Conservation (phyloP, 2,797 vertebrate genomes). For the Silurus lanzhouensis region DNA sequence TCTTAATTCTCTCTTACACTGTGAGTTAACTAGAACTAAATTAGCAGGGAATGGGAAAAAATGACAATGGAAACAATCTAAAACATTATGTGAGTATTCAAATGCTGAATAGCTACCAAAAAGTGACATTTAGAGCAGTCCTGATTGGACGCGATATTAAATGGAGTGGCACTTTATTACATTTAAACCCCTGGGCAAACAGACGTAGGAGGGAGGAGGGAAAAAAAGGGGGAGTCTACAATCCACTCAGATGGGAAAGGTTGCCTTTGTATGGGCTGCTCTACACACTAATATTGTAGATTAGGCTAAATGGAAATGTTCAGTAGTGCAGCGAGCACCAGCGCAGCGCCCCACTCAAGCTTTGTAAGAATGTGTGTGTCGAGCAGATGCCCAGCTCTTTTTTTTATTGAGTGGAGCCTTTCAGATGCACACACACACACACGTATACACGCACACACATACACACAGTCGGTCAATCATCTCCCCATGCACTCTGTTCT, state of each 20-base stretch:
- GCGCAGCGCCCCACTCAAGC: conserved; percentile 62
- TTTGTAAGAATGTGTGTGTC: conserved; percentile 55
- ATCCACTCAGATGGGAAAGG: conserved; percentile 68
- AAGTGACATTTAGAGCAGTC: conserved; percentile 73
- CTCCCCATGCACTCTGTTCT: conserved; percentile 40
- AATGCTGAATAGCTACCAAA: conserved; percentile 33
- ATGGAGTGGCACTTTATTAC: conserved; percentile 55
- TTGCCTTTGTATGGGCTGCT: conserved; percentile 60
- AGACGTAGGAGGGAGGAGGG: conserved; percentile 23
- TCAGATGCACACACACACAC: conserved; percentile 30
- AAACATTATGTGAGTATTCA: conserved; percentile 30
- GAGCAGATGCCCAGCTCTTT: conserved; percentile 49
- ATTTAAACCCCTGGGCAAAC: conserved; percentile 52
- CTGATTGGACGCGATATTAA: conserved; percentile 60
- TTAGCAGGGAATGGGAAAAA: conserved; percentile 27
- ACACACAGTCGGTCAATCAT: conserved; percentile 20
- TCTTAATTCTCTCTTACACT: conserved; percentile 8
- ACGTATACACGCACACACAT: conserved; percentile 31
- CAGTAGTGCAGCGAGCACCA: conserved; percentile 54
- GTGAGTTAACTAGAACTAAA: conserved; percentile 17
- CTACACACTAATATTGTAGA: conserved; percentile 61
- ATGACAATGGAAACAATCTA: conserved; percentile 20
- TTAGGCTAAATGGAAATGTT: conserved; percentile 71
- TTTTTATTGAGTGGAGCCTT: conserved; percentile 43
- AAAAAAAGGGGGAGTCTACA: conserved; percentile 48